phyloP scores from a whole-genome alignment of 2,113 vertebrate genomes.

The Plestiodon gilberti region DNA sequence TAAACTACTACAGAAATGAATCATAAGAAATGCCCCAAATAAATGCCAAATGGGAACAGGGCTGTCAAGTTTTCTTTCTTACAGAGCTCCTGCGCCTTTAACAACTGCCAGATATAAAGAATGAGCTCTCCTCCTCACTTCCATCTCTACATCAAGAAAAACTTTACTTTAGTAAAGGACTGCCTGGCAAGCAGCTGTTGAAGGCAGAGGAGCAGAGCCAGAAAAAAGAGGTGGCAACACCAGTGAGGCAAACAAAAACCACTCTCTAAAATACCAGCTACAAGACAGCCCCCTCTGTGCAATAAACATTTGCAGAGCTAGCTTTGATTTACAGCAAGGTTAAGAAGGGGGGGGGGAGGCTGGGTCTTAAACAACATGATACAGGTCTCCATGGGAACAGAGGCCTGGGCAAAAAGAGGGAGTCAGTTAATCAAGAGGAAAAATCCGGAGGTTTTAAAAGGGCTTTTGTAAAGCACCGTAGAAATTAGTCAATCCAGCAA shows the following conservation, averaged over 20 bases:
- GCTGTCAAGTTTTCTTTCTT: neutral
- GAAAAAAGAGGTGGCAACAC: neutral
- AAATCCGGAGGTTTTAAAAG: slow-evolving; percentile 5
- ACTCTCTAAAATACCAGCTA: neutral
- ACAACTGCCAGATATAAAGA: neutral
- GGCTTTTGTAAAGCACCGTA: slow-evolving; percentile 1
- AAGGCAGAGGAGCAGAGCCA: neutral
- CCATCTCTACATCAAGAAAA: neutral
- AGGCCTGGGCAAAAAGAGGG: neutral
- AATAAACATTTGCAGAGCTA: neutral
- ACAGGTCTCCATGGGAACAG: slow-evolving; percentile 3
- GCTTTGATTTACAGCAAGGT: slow-evolving; percentile 7
- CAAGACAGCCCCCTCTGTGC: neutral
- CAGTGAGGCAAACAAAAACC: neutral
- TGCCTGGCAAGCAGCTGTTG: neutral
- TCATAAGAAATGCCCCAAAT: neutral
- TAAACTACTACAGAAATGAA: neutral
- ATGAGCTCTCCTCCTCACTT: neutral
- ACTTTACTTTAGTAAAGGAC: neutral
- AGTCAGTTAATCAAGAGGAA: slow-evolving; percentile 17
- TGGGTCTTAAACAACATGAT: slow-evolving; percentile 5
- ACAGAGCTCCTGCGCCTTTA: neutral
- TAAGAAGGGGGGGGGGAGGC: neutral
- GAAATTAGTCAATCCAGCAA: neutral
- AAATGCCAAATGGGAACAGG: neutral